Evolutionary conservation across 2,888 invertebrate species (phyloP).

Genomic region (Hemicrepidius hirtus): DNA sequence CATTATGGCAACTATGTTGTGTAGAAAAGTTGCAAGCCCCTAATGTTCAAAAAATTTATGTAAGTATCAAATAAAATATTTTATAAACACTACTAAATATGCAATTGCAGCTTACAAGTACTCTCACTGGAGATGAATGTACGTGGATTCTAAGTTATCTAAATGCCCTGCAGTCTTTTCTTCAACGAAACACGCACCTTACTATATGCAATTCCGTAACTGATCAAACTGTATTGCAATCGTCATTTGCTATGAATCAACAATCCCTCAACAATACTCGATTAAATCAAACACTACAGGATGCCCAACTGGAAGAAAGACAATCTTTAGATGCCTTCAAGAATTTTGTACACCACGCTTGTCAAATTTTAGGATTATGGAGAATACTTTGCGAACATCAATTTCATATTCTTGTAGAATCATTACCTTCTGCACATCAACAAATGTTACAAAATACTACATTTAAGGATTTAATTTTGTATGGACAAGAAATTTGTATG

Average conservation of each 20-base stretch:
- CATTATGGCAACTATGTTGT: conserved; percentile 90
- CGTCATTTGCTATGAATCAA: conserved; percentile 53
- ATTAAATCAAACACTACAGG: conserved; percentile 65
- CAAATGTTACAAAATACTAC: conserved; percentile 78
- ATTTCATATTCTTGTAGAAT: conserved; percentile 85
- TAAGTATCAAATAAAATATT: conserved; percentile 70
- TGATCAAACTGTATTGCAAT: conserved; percentile 25
- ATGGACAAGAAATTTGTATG: conserved; percentile 84
- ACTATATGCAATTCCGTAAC: conserved; percentile 58
- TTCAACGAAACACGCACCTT: conserved; percentile 80
- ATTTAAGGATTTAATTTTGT: conserved; percentile 85
- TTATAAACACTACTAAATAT: conserved; percentile 43
- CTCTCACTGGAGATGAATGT: conserved; percentile 82
- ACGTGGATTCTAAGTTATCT: conserved; percentile 84
- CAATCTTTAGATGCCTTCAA: conserved; percentile 86
- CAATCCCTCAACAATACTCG: conserved; percentile 58
- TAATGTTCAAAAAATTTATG: conserved; percentile 76
- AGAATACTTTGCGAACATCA: conserved; percentile 94
- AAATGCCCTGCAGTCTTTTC: conserved; percentile 83
- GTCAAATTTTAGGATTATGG: conserved; percentile 95
- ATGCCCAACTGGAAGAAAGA: conserved; percentile 80
- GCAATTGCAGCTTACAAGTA: conserved; percentile 77
- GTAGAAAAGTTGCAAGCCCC: conserved; percentile 76
- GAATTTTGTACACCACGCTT: conserved; percentile 79
- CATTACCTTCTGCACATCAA: conserved; percentile 81